These are phyloP conservation scores for Cygnus atratus DNA, from an alignment of 2,113 vertebrate genomes.

Conservation along the genomic window DNA sequence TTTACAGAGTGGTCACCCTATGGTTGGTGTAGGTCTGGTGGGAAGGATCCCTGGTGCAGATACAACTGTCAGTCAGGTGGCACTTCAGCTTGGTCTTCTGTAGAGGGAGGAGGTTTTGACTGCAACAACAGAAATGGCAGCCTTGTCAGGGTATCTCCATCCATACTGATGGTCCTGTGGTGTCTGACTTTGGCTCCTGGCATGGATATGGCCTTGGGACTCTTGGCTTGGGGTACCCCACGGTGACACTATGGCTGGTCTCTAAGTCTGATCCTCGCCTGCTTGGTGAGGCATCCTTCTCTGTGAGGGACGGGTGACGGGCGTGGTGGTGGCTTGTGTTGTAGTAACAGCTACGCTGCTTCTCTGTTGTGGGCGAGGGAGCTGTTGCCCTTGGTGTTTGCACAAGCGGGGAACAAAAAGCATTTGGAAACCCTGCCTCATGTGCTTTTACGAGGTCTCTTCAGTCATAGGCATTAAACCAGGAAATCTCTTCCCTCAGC, in stretches of 20 bases:
- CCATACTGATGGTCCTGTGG: not conserved
- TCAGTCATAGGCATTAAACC: not conserved
- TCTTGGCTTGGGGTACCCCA: rapidly evolving
- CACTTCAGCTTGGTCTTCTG: not conserved
- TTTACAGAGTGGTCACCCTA: not conserved
- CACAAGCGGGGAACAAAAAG: not conserved
- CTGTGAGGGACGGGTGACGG: not conserved
- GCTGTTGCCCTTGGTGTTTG: not conserved
- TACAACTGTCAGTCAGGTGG: not conserved
- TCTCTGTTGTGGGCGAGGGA: rapidly evolving
- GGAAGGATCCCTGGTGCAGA: not conserved
- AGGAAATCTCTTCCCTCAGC: not conserved
- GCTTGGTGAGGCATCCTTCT: not conserved
- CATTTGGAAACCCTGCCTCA: not conserved
- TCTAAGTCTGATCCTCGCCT: not conserved
- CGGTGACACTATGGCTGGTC: rapidly evolving
- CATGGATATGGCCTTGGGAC: rapidly evolving
- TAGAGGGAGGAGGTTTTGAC: not conserved
- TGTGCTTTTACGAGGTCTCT: not conserved
- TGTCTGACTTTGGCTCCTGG: not conserved
- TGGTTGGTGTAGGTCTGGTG: not conserved
- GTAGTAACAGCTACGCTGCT: rapidly evolving
- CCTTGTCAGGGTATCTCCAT: not conserved
- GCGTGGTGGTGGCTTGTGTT: not conserved
- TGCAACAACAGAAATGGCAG: not conserved